These are phyloP conservation scores for Chymomyza costata DNA, from an alignment of 1,140 invertebrate species.

Conservation along the genomic window DNA sequence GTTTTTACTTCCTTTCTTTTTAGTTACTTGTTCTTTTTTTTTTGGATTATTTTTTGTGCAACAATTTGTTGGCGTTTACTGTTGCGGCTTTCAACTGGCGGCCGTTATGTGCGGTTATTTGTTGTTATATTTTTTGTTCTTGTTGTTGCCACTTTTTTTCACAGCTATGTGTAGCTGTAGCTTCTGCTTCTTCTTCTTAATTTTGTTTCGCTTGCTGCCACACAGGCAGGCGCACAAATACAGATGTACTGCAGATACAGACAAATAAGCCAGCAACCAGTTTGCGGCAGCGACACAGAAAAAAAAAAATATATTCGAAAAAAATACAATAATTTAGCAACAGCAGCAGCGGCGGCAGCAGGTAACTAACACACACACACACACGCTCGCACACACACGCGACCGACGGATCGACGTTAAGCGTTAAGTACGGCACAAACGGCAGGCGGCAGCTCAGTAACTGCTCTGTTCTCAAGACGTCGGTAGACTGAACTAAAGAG, in stretches of 20 bases:
- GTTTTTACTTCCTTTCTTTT: not conserved
- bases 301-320: conserved; percentile 51
- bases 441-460: conserved; percentile 24
- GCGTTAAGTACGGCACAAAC: conserved; percentile 32
- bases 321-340: conserved; percentile 59
- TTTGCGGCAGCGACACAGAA: conserved; percentile 59
- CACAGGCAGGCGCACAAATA: conserved; percentile 34
- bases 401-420: too few species aligned
- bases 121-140: conserved; percentile 13
- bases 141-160: conserved; percentile 13
- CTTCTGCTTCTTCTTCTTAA: conserved; percentile 23
- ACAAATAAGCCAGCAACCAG: conserved; percentile 45
- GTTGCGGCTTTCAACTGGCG: not conserved
- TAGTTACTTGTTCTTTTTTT: conserved; percentile 8
- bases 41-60: conserved; percentile 2
- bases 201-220: conserved; percentile 37
- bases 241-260: conserved; percentile 23
- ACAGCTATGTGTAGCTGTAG: conserved; percentile 2
- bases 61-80: conserved; percentile 9
- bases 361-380: conserved; percentile 14
- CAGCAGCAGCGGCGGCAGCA: conserved; percentile 5
- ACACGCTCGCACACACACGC: too few species aligned
- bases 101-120: not conserved
- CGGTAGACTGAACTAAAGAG: conserved; percentile 45
- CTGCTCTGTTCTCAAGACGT: conserved; percentile 50